A percentile compares a stretch with the other conserved stretches of the same genome.
These are phyloP conservation scores for Dendrolimus pini DNA, from an alignment of 2,888 invertebrate genomes.

Conservation along the genomic window DNA sequence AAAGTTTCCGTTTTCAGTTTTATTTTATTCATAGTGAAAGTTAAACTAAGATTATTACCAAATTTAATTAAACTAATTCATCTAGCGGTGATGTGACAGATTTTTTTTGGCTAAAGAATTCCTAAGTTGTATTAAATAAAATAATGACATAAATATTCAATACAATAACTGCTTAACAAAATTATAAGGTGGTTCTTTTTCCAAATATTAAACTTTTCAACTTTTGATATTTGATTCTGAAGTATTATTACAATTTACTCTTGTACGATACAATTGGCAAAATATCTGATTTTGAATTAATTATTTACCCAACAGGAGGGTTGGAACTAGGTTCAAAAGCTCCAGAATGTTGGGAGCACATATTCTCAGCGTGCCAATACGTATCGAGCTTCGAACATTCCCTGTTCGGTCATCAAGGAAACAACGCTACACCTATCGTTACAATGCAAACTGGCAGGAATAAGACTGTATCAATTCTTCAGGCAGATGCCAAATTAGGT, in stretches of 20 bases:
- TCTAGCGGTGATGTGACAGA: not conserved
- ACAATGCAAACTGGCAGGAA: constrained; percentile 80
- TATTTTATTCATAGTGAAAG: not conserved
- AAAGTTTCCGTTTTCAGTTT: not conserved
- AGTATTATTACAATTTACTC: too few species aligned
- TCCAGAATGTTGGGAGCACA: constrained; percentile 96
- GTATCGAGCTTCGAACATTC: constrained; percentile 94
- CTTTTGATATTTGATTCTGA: too few species aligned
- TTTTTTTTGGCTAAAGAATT: not conserved
- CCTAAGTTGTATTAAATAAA: too few species aligned
- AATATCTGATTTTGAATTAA: too few species aligned
- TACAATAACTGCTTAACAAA: too few species aligned
- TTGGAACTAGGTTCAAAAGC: constrained; percentile 95
- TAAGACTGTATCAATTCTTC: constrained; percentile 78
- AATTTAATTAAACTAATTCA: not conserved
- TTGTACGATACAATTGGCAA: too few species aligned
- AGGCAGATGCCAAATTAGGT: constrained; percentile 74
- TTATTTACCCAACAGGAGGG: constrained; percentile 69
- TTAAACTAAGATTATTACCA: not conserved
- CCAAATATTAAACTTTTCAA: too few species aligned
- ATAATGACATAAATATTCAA: too few species aligned
- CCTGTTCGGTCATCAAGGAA: constrained; percentile 89
- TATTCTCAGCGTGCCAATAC: constrained; percentile 95
- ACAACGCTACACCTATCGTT: constrained; percentile 79
- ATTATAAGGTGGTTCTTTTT: too few species aligned